Evolutionary conservation across 1,140 invertebrate species (phyloP), one percentile per base, ranked within the genome.

Genomic region (Neoseiulus cucumeris): DNA sequence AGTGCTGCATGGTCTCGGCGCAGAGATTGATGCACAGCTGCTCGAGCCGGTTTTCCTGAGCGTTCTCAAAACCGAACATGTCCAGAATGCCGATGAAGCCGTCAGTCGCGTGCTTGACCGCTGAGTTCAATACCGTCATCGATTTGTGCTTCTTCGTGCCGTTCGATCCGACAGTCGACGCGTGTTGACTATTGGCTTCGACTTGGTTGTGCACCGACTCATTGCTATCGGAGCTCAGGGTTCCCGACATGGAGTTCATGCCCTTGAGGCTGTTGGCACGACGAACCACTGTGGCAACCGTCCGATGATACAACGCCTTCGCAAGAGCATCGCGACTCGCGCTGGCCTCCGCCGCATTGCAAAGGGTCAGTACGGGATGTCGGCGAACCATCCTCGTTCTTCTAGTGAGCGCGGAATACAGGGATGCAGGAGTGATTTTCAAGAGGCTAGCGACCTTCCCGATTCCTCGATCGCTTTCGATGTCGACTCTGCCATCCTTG

Each of bases 1-100:
- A 94, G 75, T 94, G 90, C 73, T 95, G 91, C 87, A 95, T 92
- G 18, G 91, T 93, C 78, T 96, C 91, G 0, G 91, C 89, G 75
- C 90, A 94, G 45, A 95, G 76, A 76, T 95, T 94, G 70, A 92
- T 91, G 76, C 91, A 95, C 18, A 95, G 77, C 73, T 94, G 91
- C 74, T 94, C 91, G 69, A 95, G 78, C 70, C 90, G 87, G 70
- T 45, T 70, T 73, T 80, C 79, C 72, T 87, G 86, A 25, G 86
- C 86, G 75, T 91, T 88, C 79, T 94, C 90, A 75, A 92, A 94
- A 0, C 90, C 90, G 76, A 93, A 94, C 90, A 94, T 93, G 73
- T 93, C 90, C 55, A 94, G 77, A 70, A 93, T 92, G 14, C 90
- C 90, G 69, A 94, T 92, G 74, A 92, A 93, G 2, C 89, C 89